Evolutionary conservation across 1,140 invertebrate species (phyloP), one percentile per base, ranked within the genome.

Genomic region (Meloidogyne chitwoodi): DNA sequence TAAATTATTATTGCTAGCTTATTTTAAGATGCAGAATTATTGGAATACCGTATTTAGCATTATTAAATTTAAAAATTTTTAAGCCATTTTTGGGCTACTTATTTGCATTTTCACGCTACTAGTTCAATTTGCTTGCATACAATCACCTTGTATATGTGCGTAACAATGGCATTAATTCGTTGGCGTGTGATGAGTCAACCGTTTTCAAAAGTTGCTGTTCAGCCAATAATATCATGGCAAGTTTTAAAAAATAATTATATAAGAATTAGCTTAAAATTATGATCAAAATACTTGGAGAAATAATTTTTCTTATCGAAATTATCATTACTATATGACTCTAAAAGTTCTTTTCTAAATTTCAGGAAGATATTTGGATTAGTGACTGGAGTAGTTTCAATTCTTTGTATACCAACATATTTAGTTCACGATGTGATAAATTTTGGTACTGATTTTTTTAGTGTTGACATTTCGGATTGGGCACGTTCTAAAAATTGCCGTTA

Each of bases 111-210:
- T 41, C 82, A 83, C 29, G 82, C 82, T 2, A 83, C 83, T 12
- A 67, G 74, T n/a, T 71, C 64, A 34, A 83, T 83, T 65, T 79
- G 81, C 41, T 63, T 83, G 44, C 82, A 83, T 61, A 74, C 83
- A 34, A 85, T 85, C 22, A 83, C 81, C 16, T 65, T 83, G 10
- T 83, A 83, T 61, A 56, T 64, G 8, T 83, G 81, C 62, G 82
- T 83, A 10, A 65, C 77, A 38, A 83, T 83, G 82, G 82, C 82
- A 3, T 74, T 83, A 10, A 85, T 83, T 29, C 77, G 82, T 26
- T 83, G 83, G 80, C 77, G 82, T 27, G 83, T 83, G 48, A 85
- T 83, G 82, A 61, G 84, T n/a, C 74, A 78, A 34, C 71, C 71
- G 24, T 73, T 63, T 34, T 56, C 71, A 2, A 56, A 56, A 56